Conservation (phyloP, 1,140 invertebrate species). For the Philopotamus ludificatus region DNA sequence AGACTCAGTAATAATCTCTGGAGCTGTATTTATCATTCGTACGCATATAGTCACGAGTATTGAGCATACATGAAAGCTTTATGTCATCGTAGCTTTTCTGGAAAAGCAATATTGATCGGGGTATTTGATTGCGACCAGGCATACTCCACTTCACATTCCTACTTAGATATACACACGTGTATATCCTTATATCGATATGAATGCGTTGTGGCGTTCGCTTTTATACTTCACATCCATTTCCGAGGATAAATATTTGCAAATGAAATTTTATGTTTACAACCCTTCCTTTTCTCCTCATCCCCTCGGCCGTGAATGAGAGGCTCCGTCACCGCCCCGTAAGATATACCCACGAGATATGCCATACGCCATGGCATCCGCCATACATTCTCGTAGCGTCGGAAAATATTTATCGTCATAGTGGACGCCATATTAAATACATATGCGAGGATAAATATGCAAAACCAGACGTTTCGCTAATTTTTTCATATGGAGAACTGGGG, state of each 20-base stretch:
- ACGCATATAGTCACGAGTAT: background rate
- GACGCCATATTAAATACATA: slow-evolving; percentile 29
- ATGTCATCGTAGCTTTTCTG: background rate
- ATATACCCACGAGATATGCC: too few relatives aligned
- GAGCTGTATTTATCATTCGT: too few relatives aligned
- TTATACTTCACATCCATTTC: background rate
- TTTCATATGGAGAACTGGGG: too few relatives aligned
- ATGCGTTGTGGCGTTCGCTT: too few relatives aligned
- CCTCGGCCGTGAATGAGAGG: background rate
- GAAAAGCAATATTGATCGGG: background rate
- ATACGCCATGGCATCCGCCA: slow-evolving; percentile 3
- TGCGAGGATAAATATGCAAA: too few relatives aligned
- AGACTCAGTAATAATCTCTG: too few relatives aligned
- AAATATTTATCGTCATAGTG: slow-evolving; percentile 30
- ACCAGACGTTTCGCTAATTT: too few relatives aligned
- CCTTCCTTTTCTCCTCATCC: background rate
- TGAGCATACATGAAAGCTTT: background rate
- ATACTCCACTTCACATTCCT: too few relatives aligned
- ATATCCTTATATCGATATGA: background rate
- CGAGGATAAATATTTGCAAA: slow-evolving; percentile 9
- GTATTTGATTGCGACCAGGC: background rate
- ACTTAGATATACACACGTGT: background rate
- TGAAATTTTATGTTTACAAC: slow-evolving; percentile 2
- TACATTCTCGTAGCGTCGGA: slow-evolving; percentile 25
- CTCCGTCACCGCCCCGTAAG: background rate